Evolutionary conservation across 2,797 vertebrate genomes (phyloP).

Genomic region (Acanthurus lineatus): DNA sequence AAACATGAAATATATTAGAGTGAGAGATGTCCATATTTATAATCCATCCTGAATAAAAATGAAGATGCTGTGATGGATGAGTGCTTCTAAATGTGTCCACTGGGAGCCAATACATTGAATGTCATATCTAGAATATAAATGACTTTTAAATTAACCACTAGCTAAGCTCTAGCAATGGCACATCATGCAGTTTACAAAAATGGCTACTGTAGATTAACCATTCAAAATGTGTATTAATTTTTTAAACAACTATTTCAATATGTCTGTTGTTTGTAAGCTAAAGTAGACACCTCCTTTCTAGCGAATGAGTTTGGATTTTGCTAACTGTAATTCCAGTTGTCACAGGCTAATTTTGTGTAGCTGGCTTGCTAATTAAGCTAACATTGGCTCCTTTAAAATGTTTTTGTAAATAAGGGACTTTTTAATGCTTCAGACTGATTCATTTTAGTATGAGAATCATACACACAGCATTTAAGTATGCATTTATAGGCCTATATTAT

Average conservation of each 20-base stretch:
- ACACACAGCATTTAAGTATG: too few relatives aligned
- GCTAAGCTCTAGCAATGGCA: not conserved
- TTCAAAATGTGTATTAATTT: not conserved
- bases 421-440: not conserved
- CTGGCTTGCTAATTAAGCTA: too few relatives aligned
- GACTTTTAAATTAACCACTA: slow-evolving; percentile 3
- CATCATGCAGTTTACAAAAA: not conserved
- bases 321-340: not conserved
- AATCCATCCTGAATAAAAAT: slow-evolving; percentile 4
- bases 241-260: not conserved
- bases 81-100: not conserved
- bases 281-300: not conserved
- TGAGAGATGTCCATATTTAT: not conserved
- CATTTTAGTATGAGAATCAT: not conserved
- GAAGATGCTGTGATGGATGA: not conserved
- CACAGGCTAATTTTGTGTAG: too few relatives aligned
- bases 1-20: slow-evolving; percentile 38
- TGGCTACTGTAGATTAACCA: not conserved
- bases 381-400: not conserved
- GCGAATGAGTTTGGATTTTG: not conserved
- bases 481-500: too few relatives aligned
- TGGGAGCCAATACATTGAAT: not conserved
- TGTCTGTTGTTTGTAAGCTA: not conserved
- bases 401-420: not conserved
- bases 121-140: not conserved